A percentile compares a stretch with the other conserved stretches of the same genome.
Evolutionary conservation across 2,888 invertebrate species (phyloP).

Genomic region (Amiota minor): DNA sequence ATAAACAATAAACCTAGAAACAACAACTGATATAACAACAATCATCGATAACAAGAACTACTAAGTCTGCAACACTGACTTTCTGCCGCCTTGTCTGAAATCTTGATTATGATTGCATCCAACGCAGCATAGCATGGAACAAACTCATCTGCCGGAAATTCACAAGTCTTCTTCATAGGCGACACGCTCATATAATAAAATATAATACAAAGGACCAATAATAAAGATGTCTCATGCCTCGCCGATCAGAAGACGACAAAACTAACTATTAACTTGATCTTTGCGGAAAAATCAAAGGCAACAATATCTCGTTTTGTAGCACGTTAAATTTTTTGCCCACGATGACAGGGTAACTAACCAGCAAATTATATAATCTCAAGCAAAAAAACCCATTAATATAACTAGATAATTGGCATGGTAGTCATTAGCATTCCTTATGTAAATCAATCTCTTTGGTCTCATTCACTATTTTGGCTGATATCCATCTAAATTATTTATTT

Average conservation of each 20-base stretch:
- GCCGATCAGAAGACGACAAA: too few relatives aligned
- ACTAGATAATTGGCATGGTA: too few relatives aligned
- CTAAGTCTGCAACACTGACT: neutral
- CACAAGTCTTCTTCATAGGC: neutral
- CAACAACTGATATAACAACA: neutral
- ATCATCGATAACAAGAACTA: neutral
- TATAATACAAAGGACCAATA: too few relatives aligned
- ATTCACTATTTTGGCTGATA: neutral
- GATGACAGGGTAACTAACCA: too few relatives aligned
- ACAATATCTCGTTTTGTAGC: too few relatives aligned
- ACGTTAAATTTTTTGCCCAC: too few relatives aligned
- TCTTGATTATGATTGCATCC: constrained; percentile 13
- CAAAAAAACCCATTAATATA: too few relatives aligned
- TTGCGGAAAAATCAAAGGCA: too few relatives aligned
- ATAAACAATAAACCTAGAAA: constrained; percentile 3
- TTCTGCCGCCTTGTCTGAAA: neutral
- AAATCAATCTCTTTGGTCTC: neutral
- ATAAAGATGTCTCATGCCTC: too few relatives aligned
- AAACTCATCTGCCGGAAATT: constrained; percentile 23
- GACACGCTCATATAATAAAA: neutral
- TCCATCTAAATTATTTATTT: neutral
- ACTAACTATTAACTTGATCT: too few relatives aligned
- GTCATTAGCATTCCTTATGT: too few relatives aligned
- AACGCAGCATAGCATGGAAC: neutral
- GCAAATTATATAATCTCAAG: too few relatives aligned